Percentiles rank a stretch among this genome's conserved stretches.
Evolutionary conservation across 2,888 invertebrate species (phyloP).

Genomic region (Epirrhoe tristata): DNA sequence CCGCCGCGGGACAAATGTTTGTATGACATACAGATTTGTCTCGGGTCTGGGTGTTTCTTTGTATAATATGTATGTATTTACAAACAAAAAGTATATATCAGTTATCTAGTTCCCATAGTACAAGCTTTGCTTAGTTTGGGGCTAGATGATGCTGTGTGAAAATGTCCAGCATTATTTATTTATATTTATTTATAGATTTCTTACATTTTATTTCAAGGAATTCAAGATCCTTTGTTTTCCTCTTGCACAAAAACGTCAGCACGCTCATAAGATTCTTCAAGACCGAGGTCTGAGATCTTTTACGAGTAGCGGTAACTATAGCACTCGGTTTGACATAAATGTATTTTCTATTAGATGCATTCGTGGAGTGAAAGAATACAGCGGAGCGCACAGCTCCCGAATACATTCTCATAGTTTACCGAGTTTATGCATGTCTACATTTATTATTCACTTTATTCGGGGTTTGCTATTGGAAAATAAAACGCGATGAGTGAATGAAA

Average conservation of each 20-base stretch:
- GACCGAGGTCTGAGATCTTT: slow-evolving; percentile 48
- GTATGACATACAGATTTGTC: no score
- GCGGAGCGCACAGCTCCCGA: slow-evolving; percentile 46
- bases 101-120: no score
- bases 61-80: no score
- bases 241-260: background rate
- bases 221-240: no score
- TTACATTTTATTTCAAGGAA: no score
- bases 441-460: slow-evolving; percentile 42
- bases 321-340: slow-evolving; percentile 60
- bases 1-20: no score
- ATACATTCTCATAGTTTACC: slow-evolving; percentile 52
- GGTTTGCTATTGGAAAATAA: slow-evolving; percentile 37
- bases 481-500: slow-evolving; percentile 14
- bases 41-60: no score
- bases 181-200: no score
- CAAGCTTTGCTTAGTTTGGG: no score
- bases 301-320: slow-evolving; percentile 47
- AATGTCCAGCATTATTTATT: no score
- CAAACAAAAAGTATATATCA: no score
- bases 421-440: slow-evolving; percentile 39
- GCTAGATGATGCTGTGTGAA: no score
- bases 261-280: background rate
- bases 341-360: slow-evolving; percentile 67
- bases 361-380: slow-evolving; percentile 53